Base-by-base conservation (phyloP, 1,140 invertebrate species). In the Trachymyrmex cornetzi region DNA sequence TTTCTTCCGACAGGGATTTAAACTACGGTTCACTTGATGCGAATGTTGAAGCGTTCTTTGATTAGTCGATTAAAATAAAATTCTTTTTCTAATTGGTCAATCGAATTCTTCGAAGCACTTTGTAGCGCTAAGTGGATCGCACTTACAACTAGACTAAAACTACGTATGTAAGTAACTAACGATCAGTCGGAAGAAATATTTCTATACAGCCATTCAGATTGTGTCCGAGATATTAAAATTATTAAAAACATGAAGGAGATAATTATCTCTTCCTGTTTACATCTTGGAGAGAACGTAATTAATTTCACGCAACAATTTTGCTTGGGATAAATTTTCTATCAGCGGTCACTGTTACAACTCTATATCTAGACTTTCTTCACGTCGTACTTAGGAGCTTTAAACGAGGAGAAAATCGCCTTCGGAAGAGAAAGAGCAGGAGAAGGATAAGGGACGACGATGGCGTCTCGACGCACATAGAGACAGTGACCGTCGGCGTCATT, bases 401-500 rank as follows among this genome's bases (percentile, higher is more conserved):
- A 55, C 53, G 38, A 44, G 38, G 22, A 77, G 74, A 48, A 74
- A 84, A 74, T 81, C 79, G 19, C 11, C 30, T 81, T 27, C 30
- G 67, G 12, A 38, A 9, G 7, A 34, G 34, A 38, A 44, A 16
- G 11, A 55, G n/a, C n/a, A n/a, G 48, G 7, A 11, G 11, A 22
- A 64, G 64, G 64, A 38, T 11, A 38, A 38, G 38, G 38, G 66
- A 24, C 9, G 50, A 59, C 30, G 24, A 44, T 63, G 38, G 44
- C 38, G 22, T 34, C 19, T 77, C 64, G 72, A 69, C 55, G 57
- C 69, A 57, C 48, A 77, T 38, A 82, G 44, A 38, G 27, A 48
- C 59, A n/a, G 22, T 38, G 48, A 34, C 27, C 53, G 66, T 72
- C 79, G 48, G 34, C 67, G 69, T 61, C 67, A 74, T 80, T 80